A percentile compares a stretch with the other conserved stretches of the same genome.
Conservation (phyloP, 1,140 invertebrate species). For the Paralvinella palmiformis region DNA sequence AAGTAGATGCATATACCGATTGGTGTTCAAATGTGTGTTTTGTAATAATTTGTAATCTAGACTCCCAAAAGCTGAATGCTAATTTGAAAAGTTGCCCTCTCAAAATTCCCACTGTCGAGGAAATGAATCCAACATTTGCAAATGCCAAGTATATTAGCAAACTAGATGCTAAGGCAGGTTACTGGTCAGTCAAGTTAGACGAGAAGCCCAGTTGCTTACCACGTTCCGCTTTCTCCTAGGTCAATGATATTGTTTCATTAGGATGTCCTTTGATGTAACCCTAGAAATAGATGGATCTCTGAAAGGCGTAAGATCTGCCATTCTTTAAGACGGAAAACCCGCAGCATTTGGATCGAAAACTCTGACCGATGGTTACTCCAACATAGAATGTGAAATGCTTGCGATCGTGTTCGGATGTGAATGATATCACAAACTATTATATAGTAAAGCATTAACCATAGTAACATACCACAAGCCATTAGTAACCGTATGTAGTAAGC, state of each 20-base stretch:
- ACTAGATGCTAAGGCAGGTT: constrained; percentile 38
- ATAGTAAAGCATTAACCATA: constrained; percentile 29
- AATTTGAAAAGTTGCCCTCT: neutral
- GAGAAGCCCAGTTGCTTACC: constrained; percentile 25
- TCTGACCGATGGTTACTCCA: too few relatives aligned
- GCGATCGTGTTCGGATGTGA: neutral
- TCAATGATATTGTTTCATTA: too few relatives aligned
- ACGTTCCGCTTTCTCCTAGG: constrained; percentile 27
- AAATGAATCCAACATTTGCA: neutral
- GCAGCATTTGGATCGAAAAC: too few relatives aligned
- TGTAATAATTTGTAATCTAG: neutral
- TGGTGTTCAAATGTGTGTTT: neutral
- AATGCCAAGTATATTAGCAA: constrained; percentile 20
- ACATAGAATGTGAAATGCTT: constrained; percentile 2
- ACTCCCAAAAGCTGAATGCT: neutral
- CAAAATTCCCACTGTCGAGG: neutral
- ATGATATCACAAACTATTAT: constrained; percentile 44
- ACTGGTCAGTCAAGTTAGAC: constrained; percentile 34
- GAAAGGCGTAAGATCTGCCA: too few relatives aligned
- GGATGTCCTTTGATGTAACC: too few relatives aligned
- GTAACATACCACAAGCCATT: constrained; percentile 44
- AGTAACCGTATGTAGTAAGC: constrained; percentile 45
- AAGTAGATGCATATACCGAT: neutral
- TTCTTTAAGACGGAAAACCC: too few relatives aligned
- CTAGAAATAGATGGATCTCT: too few relatives aligned